Evolutionary conservation across 2,888 invertebrate species (phyloP), one percentile per base, ranked within the genome.

Genomic region (Ephialtes manifestator): DNA sequence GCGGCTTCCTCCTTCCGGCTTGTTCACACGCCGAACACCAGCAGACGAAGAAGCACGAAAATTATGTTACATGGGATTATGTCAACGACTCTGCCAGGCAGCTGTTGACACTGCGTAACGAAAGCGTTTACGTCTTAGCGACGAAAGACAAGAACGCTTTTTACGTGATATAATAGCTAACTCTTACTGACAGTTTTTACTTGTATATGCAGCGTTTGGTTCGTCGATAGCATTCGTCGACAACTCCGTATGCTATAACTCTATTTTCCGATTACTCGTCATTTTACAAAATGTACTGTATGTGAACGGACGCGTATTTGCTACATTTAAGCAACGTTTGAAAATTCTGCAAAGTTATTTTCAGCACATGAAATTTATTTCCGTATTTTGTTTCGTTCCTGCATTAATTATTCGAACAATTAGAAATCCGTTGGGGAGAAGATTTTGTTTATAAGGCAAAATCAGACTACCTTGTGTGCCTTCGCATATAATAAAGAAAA

Each of bases 1-100:
- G 77, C 68, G 80, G 80, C 84, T 84, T 84, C 84, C 81, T 74
- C 58, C 77, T 84, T 84, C 84, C 84, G 84, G 84, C 75, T 83
- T 60, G 70, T 75, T 80, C 63, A 35, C 79, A 28, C 76, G 48
- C 71, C n/a, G 31, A 24, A 63, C 28, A 43, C n/a, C 35, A 18
- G 8, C 48, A 15, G 7, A 18, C 13, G 63, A 20, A 43, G 58
- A 28, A 10, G 31, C 72, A 39, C 39, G 53, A 81, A 72, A 84
- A 84, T 84, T 67, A 67, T 81, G 76, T 65, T 80, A 68, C 80
- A 58, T 43, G 65, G 72, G 80, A 80, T 84, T 84, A 81, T 77
- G 84, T 80, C 84, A 81, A 76, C 80, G 71, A 35, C 39, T 51
- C 68, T 53, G 77, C 13, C 20, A 58, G 67, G 24, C 84, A 77